Base-by-base conservation (phyloP, 2,888 invertebrate genomes). In the Leptinotarsa tumamoca region DNA sequence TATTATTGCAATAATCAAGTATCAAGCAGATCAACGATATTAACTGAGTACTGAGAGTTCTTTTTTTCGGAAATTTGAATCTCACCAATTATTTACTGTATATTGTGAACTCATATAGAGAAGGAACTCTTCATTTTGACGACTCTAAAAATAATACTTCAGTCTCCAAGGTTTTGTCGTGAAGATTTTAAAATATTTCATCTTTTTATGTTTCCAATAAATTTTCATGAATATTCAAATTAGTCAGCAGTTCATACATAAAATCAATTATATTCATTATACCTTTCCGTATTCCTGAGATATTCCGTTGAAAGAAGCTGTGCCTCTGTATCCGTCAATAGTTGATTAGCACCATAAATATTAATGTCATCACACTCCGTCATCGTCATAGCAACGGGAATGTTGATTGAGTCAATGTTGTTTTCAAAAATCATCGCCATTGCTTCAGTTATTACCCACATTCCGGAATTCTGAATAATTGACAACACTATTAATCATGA, bases 391-490 rank as follows among this genome's bases (percentile, higher is more conserved):
- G 27, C 63, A 33, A 63, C 63, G 50, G 50, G 52, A 68, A 68
- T 68, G 68, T 68, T 68, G 68, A 67, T 67, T 51, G 49, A 51
- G 21, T 56, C 21, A 27, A 56, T 4, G 21, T 69, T 56, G 69
- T 27, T 69, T 52, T 51, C 3, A 33, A 69, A 69, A 56, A 51
- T 18, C 43, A 54, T 33, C 56, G 33, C 50, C 49, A 49, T 63
- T 43, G 63, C 63, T 70, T 43, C 23, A 49, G 58, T 21, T 69
- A 69, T 56, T 54, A 54, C 56, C 54, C 54, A 56, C 54, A 56
- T 56, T 56, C 69, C 56, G 43, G 43, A 58, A 70, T 70, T 18
- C 58, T 49, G 58, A 58, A 70, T 70, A 58, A 68, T 51, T 68
- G 51, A 68, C 68, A 52, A 10, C 51, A 23, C 50, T n/a, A 70